These are phyloP conservation scores for Patella depressa DNA, from an alignment of 2,888 invertebrate species.

Conservation along the genomic window DNA sequence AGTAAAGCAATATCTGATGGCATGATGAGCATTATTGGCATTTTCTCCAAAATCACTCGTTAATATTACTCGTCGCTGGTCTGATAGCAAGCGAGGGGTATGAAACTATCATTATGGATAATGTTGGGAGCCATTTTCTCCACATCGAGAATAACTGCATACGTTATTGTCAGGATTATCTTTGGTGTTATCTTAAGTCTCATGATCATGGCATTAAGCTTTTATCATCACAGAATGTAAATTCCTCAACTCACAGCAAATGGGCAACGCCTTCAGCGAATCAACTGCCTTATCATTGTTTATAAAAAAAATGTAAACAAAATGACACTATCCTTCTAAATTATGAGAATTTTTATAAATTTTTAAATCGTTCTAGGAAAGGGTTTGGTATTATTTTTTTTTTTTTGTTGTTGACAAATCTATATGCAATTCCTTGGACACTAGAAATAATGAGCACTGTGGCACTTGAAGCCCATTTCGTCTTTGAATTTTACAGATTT, in stretches of 20 bases:
- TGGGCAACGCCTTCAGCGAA: neutral
- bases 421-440: too few species aligned
- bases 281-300: too few species aligned
- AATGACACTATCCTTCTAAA: too few species aligned
- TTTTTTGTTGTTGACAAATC: too few species aligned
- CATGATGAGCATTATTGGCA: constrained; percentile 29
- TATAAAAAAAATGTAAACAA: too few species aligned
- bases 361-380: too few species aligned
- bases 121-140: constrained; percentile 5
- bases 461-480: too few species aligned
- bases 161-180: constrained; percentile 4
- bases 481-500: too few species aligned
- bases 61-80: constrained; percentile 17
- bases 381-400: too few species aligned
- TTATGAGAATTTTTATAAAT: too few species aligned
- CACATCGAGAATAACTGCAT: constrained; percentile 1
- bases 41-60: constrained; percentile 15
- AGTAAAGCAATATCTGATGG: constrained; percentile 24
- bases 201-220: constrained; percentile 5
- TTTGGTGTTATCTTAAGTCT: constrained; percentile 2
- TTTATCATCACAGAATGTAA: constrained; percentile 8
- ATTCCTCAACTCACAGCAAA: neutral
- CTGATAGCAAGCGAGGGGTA: constrained; percentile 15
- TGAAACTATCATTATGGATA: constrained; percentile 22
- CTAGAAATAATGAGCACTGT: too few species aligned